phyloP scores from a whole-genome alignment of 1,140 invertebrate genomes.

The Penaeus indicus region DNA sequence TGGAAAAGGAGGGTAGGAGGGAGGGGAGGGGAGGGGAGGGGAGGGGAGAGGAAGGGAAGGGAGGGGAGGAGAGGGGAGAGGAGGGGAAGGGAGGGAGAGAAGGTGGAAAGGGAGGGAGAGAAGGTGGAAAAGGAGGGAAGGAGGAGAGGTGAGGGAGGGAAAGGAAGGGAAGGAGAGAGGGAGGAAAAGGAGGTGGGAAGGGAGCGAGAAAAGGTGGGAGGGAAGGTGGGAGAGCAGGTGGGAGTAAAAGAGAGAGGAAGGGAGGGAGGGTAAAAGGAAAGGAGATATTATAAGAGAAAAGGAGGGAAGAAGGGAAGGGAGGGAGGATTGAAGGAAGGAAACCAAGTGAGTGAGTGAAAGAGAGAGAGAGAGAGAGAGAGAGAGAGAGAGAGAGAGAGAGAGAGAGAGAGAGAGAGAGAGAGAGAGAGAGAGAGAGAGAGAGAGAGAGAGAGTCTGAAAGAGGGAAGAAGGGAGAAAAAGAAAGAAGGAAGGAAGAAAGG shows the following conservation, averaged over 20 bases:
- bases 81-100: not conserved
- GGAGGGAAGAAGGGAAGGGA: constrained; percentile 3
- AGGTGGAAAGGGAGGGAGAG: too few species aligned
- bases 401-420: not conserved
- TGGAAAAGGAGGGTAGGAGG: not conserved
- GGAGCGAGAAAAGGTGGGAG: too few species aligned
- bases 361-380: constrained; percentile 1
- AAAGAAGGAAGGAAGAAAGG: not conserved
- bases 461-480: not conserved
- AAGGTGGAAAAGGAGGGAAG: too few species aligned
- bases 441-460: not conserved
- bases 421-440: not conserved
- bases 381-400: not conserved
- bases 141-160: too few species aligned
- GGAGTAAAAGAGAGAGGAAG: not conserved
- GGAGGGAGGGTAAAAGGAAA: not conserved
- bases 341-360: not conserved
- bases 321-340: not conserved
- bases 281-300: not conserved
- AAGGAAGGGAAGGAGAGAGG: too few species aligned
- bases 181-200: too few species aligned
- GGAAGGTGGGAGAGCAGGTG: too few species aligned
- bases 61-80: not conserved
- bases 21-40: not conserved
- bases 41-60: not conserved